Evolutionary conservation across 1,140 invertebrate genomes (phyloP).

Genomic region (Belonocnema kinseyi): DNA sequence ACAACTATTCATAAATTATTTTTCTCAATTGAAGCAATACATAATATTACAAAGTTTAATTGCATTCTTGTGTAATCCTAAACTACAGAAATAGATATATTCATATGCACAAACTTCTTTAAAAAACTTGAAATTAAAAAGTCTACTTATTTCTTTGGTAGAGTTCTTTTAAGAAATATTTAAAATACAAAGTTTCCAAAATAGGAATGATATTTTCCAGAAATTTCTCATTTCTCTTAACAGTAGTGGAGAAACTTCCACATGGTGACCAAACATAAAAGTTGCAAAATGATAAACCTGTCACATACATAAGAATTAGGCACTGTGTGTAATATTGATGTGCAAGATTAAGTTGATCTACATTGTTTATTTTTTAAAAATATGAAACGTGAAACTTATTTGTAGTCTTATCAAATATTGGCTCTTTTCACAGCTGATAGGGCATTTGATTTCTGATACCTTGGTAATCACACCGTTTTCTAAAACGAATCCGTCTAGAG

Average conservation of each 20-base stretch:
- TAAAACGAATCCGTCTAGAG: no score
- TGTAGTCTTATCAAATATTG: slow-evolving; percentile 48
- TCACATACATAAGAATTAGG: slow-evolving; percentile 4
- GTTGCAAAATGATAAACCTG: background rate
- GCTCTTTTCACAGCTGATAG: slow-evolving; percentile 46
- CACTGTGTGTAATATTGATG: slow-evolving; percentile 14
- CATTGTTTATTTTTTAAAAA: slow-evolving; percentile 38
- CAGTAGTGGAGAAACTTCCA: no score
- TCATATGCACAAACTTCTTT: no score
- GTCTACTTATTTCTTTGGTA: slow-evolving; percentile 9
- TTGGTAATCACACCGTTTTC: no score
- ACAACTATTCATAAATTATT: no score
- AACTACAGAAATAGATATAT: no score
- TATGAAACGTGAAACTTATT: slow-evolving; percentile 56
- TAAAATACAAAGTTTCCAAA: slow-evolving; percentile 2
- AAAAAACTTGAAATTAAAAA: no score
- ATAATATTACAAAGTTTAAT: no score
- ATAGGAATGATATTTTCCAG: background rate
- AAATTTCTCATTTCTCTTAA: slow-evolving; percentile 1
- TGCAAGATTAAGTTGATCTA: background rate
- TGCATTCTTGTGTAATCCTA: no score
- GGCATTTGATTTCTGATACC: no score
- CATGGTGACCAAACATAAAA: no score
- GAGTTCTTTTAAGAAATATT: background rate
- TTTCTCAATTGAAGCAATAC: no score